Evolutionary conservation across 2,888 invertebrate genomes (phyloP), one percentile per base, ranked within the genome.

Genomic region (Apeira syringaria): DNA sequence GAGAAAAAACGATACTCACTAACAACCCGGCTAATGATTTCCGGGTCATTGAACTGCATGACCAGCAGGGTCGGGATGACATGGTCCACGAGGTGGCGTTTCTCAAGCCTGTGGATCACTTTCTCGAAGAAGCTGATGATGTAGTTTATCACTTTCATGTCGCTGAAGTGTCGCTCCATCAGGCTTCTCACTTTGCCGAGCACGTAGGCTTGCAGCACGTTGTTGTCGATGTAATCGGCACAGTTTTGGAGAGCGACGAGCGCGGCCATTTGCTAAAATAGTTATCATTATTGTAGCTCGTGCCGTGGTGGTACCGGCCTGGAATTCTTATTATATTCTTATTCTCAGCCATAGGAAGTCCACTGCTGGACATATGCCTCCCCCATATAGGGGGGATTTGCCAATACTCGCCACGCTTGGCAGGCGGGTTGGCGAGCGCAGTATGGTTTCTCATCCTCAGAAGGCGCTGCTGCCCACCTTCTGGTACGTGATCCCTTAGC

Each of bases 31-130:
- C 95, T 92, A 56, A 97, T 94, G 61, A 98, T 95, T 70, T 97
- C 96, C 5, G 98, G 96, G 78, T 98, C 98, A 54, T 94, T 94
- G 32, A 97, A 92, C 50, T 95, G 93, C 62, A 98, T 96, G 61
- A 95, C 95, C 68, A 95, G 94, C 18, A 99, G 91, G 53, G 98
- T 92, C 0, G 98, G 98, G 56, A 98, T 91, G 29, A 98, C 96
- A 65, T 97, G 96, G 64, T 98, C 98, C 62, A 97, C 93, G 44
- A 98, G 95, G 79, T 97, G 96, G 44, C 93, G 93, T 68, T 95
- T 94, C 61, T 98, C 98, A 56, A 98, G 91, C 58, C 96, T 94
- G 61, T 94, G 93, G 54, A 98, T 87, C 9, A 96, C 94, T 64
- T 94, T 93, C 78, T 97, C 97, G 37, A 94, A 93, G 72, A 96